Conservation (phyloP, 2,113 vertebrate species). For the Megaceryle maxima region DNA sequence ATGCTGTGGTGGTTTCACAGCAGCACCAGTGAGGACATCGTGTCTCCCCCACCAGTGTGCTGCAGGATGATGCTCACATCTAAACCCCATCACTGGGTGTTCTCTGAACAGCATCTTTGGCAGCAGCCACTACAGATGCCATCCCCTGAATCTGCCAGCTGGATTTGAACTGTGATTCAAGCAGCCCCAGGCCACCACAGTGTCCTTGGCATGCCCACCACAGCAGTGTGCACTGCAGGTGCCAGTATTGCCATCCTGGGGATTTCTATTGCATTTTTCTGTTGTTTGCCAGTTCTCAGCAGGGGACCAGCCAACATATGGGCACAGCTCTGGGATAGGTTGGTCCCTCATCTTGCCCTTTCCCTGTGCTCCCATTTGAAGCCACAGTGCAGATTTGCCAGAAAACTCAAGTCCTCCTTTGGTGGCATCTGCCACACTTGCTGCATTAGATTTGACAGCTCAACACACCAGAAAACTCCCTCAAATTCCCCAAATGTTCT, state of each 20-base stretch:
- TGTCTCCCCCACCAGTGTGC: rapidly evolving
- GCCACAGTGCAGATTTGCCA: background rate
- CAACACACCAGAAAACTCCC: background rate
- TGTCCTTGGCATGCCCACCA: background rate
- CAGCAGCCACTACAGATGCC: background rate
- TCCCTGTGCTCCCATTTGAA: background rate
- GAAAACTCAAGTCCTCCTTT: background rate
- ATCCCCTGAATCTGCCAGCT: background rate
- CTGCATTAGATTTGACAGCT: background rate
- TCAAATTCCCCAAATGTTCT: background rate
- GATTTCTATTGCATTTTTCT: background rate
- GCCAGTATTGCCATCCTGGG: background rate
- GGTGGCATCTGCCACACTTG: background rate
- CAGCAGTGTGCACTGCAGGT: rapidly evolving
- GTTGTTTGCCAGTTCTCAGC: background rate
- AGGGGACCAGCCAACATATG: rapidly evolving
- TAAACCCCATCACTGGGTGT: background rate
- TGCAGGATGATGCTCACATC: background rate
- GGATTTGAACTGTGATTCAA: background rate
- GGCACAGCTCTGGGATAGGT: background rate
- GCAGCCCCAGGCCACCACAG: rapidly evolving
- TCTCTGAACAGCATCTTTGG: background rate
- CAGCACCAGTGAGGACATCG: rapidly evolving
- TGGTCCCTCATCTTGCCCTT: background rate
- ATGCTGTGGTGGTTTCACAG: background rate